phyloP scores from a whole-genome alignment of 2,888 invertebrate genomes.

The Drosophila nr. perissopoda region DNA sequence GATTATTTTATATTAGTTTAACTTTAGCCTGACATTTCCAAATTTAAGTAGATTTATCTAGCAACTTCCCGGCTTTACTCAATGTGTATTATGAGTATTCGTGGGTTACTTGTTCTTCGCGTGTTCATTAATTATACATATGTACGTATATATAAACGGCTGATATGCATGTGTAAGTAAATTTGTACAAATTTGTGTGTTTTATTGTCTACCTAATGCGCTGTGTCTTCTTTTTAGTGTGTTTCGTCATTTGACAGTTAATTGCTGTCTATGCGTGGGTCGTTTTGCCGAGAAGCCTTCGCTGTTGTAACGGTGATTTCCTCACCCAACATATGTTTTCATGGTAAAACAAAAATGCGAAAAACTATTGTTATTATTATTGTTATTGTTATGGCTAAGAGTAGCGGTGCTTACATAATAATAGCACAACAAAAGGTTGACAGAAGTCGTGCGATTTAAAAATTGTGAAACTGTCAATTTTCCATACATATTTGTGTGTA shows the following conservation, averaged over 20 bases:
- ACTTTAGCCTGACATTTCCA: conserved; percentile 33
- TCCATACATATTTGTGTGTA: background rate
- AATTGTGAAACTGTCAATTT: background rate
- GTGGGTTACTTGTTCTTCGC: conserved; percentile 26
- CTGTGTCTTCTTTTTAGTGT: conserved; percentile 19
- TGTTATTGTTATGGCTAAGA: conserved; percentile 5
- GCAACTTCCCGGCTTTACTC: conserved; percentile 16
- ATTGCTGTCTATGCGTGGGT: conserved; percentile 70
- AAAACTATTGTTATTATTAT: conserved; percentile 46
- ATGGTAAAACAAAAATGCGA: conserved; percentile 40
- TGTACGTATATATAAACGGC: background rate
- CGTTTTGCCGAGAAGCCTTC: conserved; percentile 30
- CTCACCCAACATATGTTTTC: conserved; percentile 48
- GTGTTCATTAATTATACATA: conserved; percentile 4
- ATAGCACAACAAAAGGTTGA: conserved; percentile 1
- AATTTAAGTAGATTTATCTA: conserved; percentile 19
- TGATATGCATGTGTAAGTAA: background rate
- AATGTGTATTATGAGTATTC: conserved; percentile 14
- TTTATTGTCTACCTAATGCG: conserved; percentile 37
- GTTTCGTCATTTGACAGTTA: conserved; percentile 55
- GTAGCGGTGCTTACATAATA: conserved; percentile 14
- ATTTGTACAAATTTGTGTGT: background rate
- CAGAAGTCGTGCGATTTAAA: conserved; percentile 3
- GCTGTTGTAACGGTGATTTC: conserved; percentile 63
- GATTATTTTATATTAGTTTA: conserved; percentile 24